These are phyloP conservation scores for Microctonus hyperodae DNA, from an alignment of 2,888 invertebrate species.

Conservation along the genomic window DNA sequence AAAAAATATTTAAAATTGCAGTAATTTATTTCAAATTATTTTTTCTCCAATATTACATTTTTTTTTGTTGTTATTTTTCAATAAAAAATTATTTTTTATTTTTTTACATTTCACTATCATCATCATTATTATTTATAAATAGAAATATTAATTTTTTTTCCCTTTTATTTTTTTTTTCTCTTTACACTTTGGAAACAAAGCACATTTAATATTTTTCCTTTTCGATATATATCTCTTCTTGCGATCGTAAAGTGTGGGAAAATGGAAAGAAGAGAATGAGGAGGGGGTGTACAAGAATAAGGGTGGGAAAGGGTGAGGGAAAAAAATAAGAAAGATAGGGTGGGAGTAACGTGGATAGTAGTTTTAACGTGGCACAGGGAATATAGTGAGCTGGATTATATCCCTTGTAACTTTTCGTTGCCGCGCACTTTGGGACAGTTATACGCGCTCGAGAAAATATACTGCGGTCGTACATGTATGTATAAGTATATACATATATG, in stretches of 20 bases:
- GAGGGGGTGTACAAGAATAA: too few species aligned
- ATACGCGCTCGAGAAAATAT: constrained; percentile 18
- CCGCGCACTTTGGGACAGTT: constrained; percentile 21
- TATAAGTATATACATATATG: too few species aligned
- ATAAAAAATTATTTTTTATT: too few species aligned
- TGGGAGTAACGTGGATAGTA: background rate
- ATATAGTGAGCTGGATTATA: constrained; percentile 14
- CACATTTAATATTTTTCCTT: background rate
- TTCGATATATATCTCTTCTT: constrained; percentile 2
- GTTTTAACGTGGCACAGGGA: background rate
- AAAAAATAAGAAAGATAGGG: too few species aligned
- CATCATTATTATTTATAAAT: too few species aligned
- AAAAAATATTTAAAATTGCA: background rate
- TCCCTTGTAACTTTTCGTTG: constrained; percentile 14
- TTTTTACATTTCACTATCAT: too few species aligned
- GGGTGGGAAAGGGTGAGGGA: too few species aligned
- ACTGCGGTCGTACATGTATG: constrained; percentile 12
- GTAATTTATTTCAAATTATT: background rate
- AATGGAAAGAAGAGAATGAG: background rate
- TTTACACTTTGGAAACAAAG: background rate
- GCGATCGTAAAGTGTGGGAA: background rate
- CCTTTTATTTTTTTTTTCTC: background rate
- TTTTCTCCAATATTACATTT: background rate
- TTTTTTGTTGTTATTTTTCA: background rate
- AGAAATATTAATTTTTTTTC: background rate